Percentiles rank a stretch among this genome's conserved stretches.
These are phyloP conservation scores for Caenorhabditis remanei DNA, from an alignment of 1,140 invertebrate genomes.

Conservation along the genomic window DNA sequence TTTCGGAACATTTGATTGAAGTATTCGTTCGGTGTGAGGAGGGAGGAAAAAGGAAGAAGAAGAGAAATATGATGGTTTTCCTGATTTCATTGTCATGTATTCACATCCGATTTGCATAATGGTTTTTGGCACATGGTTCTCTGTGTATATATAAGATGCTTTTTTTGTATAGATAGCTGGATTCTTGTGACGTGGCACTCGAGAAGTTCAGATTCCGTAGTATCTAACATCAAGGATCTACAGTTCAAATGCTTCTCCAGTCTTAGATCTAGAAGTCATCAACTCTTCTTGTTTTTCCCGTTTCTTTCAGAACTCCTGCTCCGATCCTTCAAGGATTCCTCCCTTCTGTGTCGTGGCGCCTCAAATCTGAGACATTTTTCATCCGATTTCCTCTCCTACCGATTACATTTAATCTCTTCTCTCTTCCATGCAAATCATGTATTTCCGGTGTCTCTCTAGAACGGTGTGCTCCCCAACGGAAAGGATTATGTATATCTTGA, in stretches of 20 bases:
- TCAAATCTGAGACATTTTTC: background rate
- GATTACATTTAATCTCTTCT: slow-evolving; percentile 3
- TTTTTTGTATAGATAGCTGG: too few relatives aligned
- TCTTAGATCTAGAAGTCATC: too few relatives aligned
- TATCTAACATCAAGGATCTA: too few relatives aligned
- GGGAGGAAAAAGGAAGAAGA: background rate
- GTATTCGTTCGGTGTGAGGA: background rate
- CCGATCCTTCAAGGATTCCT: background rate
- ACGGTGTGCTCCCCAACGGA: background rate
- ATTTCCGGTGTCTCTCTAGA: slow-evolving; percentile 37
- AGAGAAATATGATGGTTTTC: background rate
- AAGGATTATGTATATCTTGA: background rate
- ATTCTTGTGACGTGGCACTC: too few relatives aligned
- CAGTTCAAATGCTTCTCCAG: too few relatives aligned
- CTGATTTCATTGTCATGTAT: background rate
- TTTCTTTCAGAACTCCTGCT: background rate
- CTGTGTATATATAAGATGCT: too few relatives aligned
- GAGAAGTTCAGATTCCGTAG: too few relatives aligned
- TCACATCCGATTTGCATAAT: slow-evolving; percentile 35
- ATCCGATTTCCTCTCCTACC: slow-evolving; percentile 17
- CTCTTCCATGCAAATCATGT: slow-evolving; percentile 1
- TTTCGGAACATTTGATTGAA: slow-evolving; percentile 16
- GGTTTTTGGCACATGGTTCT: background rate
- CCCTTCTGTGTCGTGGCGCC: background rate
- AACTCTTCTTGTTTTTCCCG: too few relatives aligned